Conservation (phyloP, 1,140 invertebrate species). For the Babylonia areolata region DNA sequence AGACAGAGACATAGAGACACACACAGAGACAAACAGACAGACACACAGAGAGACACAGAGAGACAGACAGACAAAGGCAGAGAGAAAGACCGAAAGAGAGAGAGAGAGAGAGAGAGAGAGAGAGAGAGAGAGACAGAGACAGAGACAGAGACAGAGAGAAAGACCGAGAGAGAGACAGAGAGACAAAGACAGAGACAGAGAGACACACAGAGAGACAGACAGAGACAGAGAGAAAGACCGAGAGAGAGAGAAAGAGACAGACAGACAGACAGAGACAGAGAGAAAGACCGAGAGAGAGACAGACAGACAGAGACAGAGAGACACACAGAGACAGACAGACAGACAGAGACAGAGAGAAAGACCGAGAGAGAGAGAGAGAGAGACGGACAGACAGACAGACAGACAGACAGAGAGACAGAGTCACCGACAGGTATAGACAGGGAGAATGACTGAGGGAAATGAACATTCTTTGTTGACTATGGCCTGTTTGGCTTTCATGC, state of each 20-base stretch:
- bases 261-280: background rate
- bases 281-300: background rate
- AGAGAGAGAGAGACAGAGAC: too few species aligned
- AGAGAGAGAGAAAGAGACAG: background rate
- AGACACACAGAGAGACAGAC: background rate
- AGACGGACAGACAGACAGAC: background rate
- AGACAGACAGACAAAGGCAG: too few species aligned
- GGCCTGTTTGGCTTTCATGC: too few species aligned
- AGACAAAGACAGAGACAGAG: too few species aligned
- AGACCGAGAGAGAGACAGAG: too few species aligned
- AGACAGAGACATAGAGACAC: background rate
- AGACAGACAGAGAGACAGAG: background rate
- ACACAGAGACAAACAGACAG: background rate
- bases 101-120: too few species aligned
- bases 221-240: background rate
- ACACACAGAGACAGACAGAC: too few species aligned
- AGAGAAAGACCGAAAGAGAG: too few species aligned
- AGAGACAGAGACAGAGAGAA: too few species aligned
- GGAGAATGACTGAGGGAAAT: background rate
- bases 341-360: slow-evolving; percentile 1
- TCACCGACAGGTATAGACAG: background rate
- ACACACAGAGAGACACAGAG: background rate
- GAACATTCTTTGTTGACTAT: too few species aligned
- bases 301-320: background rate
- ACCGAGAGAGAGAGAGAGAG: background rate